Conservation (phyloP, 1,140 invertebrate genomes). For the Drosophila truncata region DNA sequence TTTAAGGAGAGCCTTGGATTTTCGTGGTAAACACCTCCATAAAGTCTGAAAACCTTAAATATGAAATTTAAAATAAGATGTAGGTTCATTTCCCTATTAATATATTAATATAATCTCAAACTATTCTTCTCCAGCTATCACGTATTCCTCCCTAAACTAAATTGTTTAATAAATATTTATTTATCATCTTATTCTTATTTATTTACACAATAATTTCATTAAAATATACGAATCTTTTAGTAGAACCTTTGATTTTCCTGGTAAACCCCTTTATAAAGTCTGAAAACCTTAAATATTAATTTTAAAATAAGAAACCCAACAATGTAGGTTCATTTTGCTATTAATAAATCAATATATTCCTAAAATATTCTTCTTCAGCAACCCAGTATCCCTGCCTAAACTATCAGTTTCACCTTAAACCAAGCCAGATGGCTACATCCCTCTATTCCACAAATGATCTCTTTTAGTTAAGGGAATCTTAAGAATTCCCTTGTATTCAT, state of each 20-base stretch:
- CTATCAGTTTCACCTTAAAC: neutral
- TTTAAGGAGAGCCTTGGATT: neutral
- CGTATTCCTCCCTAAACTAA: no score
- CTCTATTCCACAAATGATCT: neutral
- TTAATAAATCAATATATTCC: neutral
- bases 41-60: no score
- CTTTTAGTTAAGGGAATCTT: neutral
- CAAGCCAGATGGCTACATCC: constrained; percentile 3
- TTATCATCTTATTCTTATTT: no score
- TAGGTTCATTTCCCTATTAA: no score
- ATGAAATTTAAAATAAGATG: no score
- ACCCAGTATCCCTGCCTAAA: neutral
- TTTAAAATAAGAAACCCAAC: neutral
- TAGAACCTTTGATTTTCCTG: neutral
- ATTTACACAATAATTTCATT: no score
- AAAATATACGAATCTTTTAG: no score
- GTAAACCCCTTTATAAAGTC: neutral
- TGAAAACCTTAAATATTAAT: neutral
- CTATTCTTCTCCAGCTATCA: no score
- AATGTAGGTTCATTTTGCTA: neutral
- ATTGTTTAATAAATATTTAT: no score
- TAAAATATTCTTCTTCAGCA: neutral
- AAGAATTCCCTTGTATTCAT: constrained; percentile 21
- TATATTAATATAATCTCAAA: no score
- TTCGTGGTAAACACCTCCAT: neutral